phyloP scores from a whole-genome alignment of 2,797 vertebrate genomes.

The Coregonus suidteri region DNA sequence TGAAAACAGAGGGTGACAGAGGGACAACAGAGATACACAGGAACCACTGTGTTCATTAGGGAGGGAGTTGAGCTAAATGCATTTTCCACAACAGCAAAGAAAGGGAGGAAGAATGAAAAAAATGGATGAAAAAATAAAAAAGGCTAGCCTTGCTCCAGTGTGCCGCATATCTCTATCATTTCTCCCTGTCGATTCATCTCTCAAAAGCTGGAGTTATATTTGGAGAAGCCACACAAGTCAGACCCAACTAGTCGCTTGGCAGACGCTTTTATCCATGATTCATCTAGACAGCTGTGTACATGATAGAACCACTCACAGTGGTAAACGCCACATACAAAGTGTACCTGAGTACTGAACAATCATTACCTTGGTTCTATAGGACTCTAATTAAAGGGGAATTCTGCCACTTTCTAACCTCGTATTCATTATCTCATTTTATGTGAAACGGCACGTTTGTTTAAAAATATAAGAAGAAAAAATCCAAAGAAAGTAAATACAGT shows the following conservation, averaged over 20 bases:
- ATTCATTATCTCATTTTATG: too few relatives aligned
- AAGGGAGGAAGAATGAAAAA: slow-evolving; percentile 10
- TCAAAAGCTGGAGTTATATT: slow-evolving; percentile 62
- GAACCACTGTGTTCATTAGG: slow-evolving; percentile 34
- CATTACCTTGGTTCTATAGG: neutral
- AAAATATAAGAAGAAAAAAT: too few relatives aligned
- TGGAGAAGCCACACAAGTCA: slow-evolving; percentile 56
- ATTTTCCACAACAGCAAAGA: slow-evolving; percentile 42
- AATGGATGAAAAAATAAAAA: neutral
- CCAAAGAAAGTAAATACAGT: too few relatives aligned
- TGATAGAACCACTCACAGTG: slow-evolving; percentile 50
- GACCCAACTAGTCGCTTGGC: slow-evolving; percentile 36
- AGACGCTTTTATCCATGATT: slow-evolving; percentile 62
- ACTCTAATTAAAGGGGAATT: too few relatives aligned
- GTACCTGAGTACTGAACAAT: slow-evolving; percentile 14
- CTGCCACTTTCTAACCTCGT: too few relatives aligned
- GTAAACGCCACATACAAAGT: slow-evolving; percentile 30
- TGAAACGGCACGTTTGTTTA: too few relatives aligned
- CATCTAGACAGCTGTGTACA: slow-evolving; percentile 62
- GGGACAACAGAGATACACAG: slow-evolving; percentile 15
- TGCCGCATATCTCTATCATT: slow-evolving; percentile 27
- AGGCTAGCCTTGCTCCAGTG: slow-evolving; percentile 35
- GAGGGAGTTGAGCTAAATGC: slow-evolving; percentile 22
- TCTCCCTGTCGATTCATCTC: slow-evolving; percentile 53
- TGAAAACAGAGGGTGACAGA: slow-evolving; percentile 19